Evolutionary conservation across 1,140 invertebrate species (phyloP).

Genomic region (Odontomachus brunneus): DNA sequence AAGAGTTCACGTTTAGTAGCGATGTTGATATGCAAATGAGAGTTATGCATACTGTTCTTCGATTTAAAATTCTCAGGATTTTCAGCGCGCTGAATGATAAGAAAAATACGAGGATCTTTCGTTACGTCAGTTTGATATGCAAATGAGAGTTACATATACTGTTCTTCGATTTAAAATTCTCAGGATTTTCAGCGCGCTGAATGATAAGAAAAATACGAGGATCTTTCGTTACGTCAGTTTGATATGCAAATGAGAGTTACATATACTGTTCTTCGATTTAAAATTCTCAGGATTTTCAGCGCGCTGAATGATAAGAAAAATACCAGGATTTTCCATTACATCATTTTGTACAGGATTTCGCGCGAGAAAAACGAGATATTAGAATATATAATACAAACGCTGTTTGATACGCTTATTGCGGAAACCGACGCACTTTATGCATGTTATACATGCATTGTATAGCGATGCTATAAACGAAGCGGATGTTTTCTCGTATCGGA

Average conservation of each 20-base stretch:
- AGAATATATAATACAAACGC: background rate
- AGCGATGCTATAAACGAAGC: background rate
- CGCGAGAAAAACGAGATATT: constrained; percentile 4
- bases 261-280: background rate
- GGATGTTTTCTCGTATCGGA: background rate
- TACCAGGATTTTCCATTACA: background rate
- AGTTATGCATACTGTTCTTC: background rate
- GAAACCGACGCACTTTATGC: constrained; percentile 6
- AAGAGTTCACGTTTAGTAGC: background rate
- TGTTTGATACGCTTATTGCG: constrained; percentile 1
- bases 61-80: constrained; percentile 1
- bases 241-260: background rate
- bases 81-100: background rate
- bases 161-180: background rate
- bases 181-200: background rate
- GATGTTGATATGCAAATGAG: background rate
- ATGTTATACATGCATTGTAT: background rate
- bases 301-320: background rate
- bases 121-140: too few species aligned
- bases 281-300: constrained; percentile 5
- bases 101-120: too few species aligned
- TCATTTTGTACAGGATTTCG: background rate
- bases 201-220: constrained; percentile 4
- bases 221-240: too few species aligned
- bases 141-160: background rate